Evolutionary conservation across 2,113 vertebrate species (phyloP).

Genomic region (Baryphthengus martii): DNA sequence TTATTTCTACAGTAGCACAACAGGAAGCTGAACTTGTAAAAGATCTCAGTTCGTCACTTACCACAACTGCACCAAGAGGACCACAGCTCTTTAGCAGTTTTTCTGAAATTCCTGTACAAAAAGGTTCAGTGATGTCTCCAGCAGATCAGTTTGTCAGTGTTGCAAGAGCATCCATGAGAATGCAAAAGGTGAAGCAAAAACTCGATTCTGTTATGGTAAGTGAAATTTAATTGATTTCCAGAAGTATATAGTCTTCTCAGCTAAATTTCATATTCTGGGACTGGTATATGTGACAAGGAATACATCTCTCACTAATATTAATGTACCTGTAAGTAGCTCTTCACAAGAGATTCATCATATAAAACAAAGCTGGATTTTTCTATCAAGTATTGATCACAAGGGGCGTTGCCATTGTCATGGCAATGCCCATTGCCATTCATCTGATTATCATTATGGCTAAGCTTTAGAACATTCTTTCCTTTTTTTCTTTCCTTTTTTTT

Average conservation of each 20-base stretch:
- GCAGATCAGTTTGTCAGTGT: conserved; percentile 75
- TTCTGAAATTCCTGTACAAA: conserved; percentile 59
- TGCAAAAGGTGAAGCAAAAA: conserved; percentile 88
- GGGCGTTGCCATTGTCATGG: not conserved
- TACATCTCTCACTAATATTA: not conserved
- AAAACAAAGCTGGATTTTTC: not conserved
- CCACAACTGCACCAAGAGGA: conserved; percentile 58
- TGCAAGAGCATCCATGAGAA: conserved; percentile 81
- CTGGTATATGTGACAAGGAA: not conserved
- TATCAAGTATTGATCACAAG: not conserved
- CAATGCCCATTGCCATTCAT: not conserved
- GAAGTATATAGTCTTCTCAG: not conserved
- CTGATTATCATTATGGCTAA: not conserved
- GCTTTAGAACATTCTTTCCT: not conserved
- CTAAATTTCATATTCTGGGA: not conserved
- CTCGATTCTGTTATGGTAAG: conserved; percentile 89
- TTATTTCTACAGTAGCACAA: conserved; percentile 80
- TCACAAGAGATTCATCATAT: not conserved
- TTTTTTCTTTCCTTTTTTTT: not conserved
- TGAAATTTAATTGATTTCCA: not conserved
- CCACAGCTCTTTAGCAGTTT: conserved; percentile 60
- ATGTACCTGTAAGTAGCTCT: not conserved
- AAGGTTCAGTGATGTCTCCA: conserved; percentile 62
- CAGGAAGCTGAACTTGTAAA: conserved; percentile 81
- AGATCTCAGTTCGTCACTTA: conserved; percentile 61